Evolutionary conservation across 2,888 invertebrate species (phyloP), one percentile per base, ranked within the genome.

Genomic region (Netelia melanura): DNA sequence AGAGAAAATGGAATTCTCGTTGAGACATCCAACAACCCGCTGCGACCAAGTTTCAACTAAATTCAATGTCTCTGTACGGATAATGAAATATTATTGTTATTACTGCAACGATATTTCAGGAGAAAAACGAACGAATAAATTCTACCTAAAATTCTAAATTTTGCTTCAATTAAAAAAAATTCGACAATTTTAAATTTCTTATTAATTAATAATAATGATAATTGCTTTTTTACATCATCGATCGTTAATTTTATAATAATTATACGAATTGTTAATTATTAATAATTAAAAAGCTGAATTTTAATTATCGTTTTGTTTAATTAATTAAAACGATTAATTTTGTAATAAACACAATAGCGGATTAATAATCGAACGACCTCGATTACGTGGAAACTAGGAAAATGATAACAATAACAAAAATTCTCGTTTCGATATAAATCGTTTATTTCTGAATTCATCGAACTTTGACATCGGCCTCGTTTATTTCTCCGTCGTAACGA

Each of bases 391-490:
- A 62, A 61, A 9, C 25, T 8, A 70, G 10, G 30, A 54, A 70
- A 48, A 65, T 21, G 17, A 48, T 43, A 30, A 64, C n/a, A 62
- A 62, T 14, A 9, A 23, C 25, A 30, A 30, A 72, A 17, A 30
- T n/a, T 44, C 48, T 21, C 21, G 38, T 54, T 54, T 30, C 30
- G 11, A 25, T 10, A 56, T 10, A 2, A 43, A 11, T 64, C 64
- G 21, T 75, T 80, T 44, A 44, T 80, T 65, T 58, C 25, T 52
- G 38, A 68, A 81, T 68, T 68, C 23, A 62, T 81, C 68, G 74
- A 52, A 75, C 74, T 81, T 74, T 75, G 80, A 81, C 21, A 81
- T 74, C 61, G 61, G 48, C 67, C 65, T 65, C 56, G 58, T 72
- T 14, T 48, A 14, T 14, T 48, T 44, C 72, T 56, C 58, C 65